Conservation (phyloP, 2,888 invertebrate genomes). For the Quadroppia sp. region DNA sequence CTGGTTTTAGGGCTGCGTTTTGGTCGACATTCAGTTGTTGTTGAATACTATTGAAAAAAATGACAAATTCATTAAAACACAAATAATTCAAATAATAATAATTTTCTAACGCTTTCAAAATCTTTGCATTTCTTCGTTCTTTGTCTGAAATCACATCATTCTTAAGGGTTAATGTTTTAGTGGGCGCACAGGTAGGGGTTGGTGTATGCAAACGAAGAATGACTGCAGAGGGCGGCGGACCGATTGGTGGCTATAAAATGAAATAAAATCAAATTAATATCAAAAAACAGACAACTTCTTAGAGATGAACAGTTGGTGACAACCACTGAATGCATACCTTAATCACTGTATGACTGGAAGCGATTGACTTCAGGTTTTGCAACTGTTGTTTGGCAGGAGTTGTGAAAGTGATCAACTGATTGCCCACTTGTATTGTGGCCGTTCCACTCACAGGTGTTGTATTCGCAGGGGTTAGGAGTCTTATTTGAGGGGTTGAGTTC, state of each 20-base stretch:
- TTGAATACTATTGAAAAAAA: conserved; percentile 60
- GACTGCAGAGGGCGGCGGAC: background rate
- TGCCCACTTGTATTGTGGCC: conserved; percentile 38
- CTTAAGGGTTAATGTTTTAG: conserved; percentile 24
- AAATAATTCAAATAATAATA: background rate
- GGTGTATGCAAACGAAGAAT: conserved; percentile 23
- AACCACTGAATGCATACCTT: background rate
- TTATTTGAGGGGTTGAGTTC: background rate
- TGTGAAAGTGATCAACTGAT: conserved; percentile 40
- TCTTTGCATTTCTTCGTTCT: conserved; percentile 19
- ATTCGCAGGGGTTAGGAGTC: background rate
- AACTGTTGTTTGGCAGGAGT: conserved; percentile 40
- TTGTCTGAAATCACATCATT: background rate
- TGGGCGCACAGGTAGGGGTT: conserved; percentile 11
- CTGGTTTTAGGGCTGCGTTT: conserved; percentile 67
- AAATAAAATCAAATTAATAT: background rate
- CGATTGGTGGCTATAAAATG: background rate
- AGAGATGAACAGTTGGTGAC: too few relatives aligned
- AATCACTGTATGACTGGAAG: background rate
- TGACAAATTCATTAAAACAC: background rate
- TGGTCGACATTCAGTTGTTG: conserved; percentile 71
- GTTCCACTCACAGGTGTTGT: background rate
- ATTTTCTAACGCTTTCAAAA: conserved; percentile 21
- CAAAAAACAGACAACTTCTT: too few relatives aligned
- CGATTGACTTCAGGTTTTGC: conserved; percentile 35